These are phyloP conservation scores for Noturus placidus DNA, from an alignment of 2,113 vertebrate genomes.

Conservation along the genomic window DNA sequence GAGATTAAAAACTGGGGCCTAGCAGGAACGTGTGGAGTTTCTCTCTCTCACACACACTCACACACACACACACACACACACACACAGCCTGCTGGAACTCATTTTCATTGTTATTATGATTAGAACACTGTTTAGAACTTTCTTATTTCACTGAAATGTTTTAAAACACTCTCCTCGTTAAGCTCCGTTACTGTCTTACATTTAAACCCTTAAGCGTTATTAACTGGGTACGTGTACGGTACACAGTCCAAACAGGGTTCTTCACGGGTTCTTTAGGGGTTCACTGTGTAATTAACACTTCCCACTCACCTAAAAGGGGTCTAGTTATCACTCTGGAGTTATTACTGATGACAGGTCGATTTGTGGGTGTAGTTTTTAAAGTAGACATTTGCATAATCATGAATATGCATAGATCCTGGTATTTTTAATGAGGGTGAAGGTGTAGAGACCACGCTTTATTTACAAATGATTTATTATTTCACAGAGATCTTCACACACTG, in stretches of 20 bases:
- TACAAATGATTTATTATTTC: neutral
- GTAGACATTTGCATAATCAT: neutral
- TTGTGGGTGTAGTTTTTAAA: no score
- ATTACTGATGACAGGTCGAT: neutral
- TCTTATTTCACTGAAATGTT: neutral
- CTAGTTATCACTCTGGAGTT: neutral
- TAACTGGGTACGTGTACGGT: neutral
- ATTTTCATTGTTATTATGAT: conserved; percentile 16
- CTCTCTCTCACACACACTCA: neutral
- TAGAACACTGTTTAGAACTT: neutral
- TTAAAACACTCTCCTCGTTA: neutral
- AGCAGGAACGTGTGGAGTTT: conserved; percentile 10
- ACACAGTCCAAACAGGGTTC: neutral
- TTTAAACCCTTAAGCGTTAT: neutral
- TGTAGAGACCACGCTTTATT: neutral
- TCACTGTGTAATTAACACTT: neutral
- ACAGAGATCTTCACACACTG: neutral
- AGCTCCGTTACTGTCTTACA: neutral
- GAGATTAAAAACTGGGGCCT: conserved; percentile 26
- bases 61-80: conserved; percentile 18
- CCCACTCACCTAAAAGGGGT: neutral
- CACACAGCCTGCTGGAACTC: conserved; percentile 18
- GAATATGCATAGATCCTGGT: neutral
- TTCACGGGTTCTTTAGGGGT: neutral
- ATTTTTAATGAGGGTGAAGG: neutral